Conservation (phyloP, 2,888 invertebrate species). For the Eristalis intricaria region DNA sequence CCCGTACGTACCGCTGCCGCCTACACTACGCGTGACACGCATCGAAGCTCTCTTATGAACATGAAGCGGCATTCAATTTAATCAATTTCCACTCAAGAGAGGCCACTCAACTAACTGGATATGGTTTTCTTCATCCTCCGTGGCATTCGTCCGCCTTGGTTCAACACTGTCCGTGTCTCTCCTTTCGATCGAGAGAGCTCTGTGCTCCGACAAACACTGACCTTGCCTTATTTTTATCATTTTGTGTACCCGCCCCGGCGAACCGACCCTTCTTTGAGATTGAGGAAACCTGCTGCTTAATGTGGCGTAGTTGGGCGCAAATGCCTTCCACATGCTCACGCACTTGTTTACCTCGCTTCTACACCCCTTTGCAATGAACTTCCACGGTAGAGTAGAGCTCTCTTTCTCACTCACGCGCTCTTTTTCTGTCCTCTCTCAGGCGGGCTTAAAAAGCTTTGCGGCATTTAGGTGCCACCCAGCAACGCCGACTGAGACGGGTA, state of each 20-base stretch:
- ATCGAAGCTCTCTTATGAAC: slow-evolving; percentile 13
- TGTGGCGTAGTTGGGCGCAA: slow-evolving; percentile 20
- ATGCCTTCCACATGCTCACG: background rate
- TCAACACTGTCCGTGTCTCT: too few relatives aligned
- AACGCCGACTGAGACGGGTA: slow-evolving; percentile 13
- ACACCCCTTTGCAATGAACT: background rate
- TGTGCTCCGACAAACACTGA: slow-evolving; percentile 39
- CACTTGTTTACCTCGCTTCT: background rate
- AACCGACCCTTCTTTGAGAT: background rate
- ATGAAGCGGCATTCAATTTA: slow-evolving; percentile 20
- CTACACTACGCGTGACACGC: slow-evolving; percentile 18
- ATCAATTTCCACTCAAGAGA: slow-evolving; percentile 51
- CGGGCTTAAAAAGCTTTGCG: slow-evolving; percentile 24
- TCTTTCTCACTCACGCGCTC: background rate
- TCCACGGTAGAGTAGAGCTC: too few relatives aligned
- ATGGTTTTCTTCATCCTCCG: background rate
- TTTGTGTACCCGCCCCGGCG: background rate
- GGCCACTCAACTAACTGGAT: background rate
- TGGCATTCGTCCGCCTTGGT: too few relatives aligned
- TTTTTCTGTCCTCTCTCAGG: background rate
- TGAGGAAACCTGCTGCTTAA: slow-evolving; percentile 17
- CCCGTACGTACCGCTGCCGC: background rate
- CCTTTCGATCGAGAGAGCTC: background rate
- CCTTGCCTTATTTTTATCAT: slow-evolving; percentile 57
- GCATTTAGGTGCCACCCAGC: slow-evolving; percentile 58